Conservation (phyloP, 1,140 invertebrate species). For the Zaprionus capensis region DNA sequence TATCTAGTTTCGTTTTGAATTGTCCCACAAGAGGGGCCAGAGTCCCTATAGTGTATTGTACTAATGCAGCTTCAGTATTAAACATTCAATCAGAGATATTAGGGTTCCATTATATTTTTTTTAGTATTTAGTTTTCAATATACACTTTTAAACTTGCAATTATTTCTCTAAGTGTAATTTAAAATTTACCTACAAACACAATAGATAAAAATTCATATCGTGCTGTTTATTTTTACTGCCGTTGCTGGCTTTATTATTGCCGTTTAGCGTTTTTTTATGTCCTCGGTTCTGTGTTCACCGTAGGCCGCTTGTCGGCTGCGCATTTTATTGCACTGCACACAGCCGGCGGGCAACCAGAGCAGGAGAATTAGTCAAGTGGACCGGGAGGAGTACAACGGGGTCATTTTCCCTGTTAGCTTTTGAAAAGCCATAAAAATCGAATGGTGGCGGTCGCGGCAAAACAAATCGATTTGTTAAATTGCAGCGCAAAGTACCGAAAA, state of each 20-base stretch:
- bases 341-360: not conserved
- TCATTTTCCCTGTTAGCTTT: constrained; percentile 75
- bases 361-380: not conserved
- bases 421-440: constrained; percentile 79
- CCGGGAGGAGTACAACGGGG: constrained; percentile 36
- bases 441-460: constrained; percentile 60
- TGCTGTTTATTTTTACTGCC: constrained; percentile 62
- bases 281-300: constrained; percentile 40
- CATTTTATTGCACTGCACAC: constrained; percentile 69
- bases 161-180: constrained; percentile 23
- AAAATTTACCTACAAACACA: constrained; percentile 18
- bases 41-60: too few species aligned
- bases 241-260: constrained; percentile 72
- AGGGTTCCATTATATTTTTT: too few species aligned
- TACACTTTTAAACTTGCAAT: not conserved
- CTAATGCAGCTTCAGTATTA: too few species aligned
- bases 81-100: too few species aligned
- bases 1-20: too few species aligned
- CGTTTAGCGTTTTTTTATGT: constrained; percentile 79
- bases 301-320: constrained; percentile 56
- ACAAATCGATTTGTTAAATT: constrained; percentile 83
- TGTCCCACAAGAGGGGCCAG: too few species aligned
- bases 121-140: not conserved
- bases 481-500: constrained; percentile 71
- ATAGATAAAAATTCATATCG: constrained; percentile 40